Percentiles rank a stretch among this genome's conserved stretches.
Conservation (phyloP, 2,113 vertebrate species). For the Seriola rivoliana region DNA sequence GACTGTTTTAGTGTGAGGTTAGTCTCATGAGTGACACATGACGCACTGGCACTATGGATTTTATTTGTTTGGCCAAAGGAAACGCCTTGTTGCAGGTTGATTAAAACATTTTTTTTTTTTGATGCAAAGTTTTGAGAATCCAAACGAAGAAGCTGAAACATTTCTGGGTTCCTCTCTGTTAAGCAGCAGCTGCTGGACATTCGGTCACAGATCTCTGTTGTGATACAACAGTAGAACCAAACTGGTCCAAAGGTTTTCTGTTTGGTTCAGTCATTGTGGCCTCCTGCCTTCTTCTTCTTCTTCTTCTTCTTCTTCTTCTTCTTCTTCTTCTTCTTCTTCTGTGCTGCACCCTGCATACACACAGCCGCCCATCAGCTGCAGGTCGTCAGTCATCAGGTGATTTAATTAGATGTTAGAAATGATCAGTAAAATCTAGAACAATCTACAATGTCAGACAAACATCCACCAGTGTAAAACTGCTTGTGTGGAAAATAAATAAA, state of each 20-base stretch:
- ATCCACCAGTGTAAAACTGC: no score
- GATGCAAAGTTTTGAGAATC: no score
- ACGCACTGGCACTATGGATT: slow-evolving; percentile 1
- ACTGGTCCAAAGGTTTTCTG: no score
- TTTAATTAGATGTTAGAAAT: slow-evolving; percentile 8
- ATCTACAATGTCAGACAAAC: neutral
- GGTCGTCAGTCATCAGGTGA: slow-evolving; percentile 3
- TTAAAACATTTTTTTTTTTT: neutral
- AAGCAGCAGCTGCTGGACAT: neutral
- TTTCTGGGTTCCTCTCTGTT: neutral
- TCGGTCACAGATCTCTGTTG: neutral
- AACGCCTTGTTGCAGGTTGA: neutral
- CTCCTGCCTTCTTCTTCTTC: no score
- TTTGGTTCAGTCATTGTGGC: no score
- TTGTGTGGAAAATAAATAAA: no score
- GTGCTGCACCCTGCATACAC: neutral
- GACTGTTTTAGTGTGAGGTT: slow-evolving; percentile 26
- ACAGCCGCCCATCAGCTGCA: slow-evolving; percentile 18
- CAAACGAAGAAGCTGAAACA: neutral
- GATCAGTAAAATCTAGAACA: neutral
- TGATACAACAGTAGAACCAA: neutral
- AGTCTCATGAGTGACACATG: slow-evolving; percentile 44
- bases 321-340: no score
- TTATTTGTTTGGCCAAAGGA: neutral
- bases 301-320: no score